phyloP scores from a whole-genome alignment of 2,888 invertebrate species.

The Lamproptera curius region DNA sequence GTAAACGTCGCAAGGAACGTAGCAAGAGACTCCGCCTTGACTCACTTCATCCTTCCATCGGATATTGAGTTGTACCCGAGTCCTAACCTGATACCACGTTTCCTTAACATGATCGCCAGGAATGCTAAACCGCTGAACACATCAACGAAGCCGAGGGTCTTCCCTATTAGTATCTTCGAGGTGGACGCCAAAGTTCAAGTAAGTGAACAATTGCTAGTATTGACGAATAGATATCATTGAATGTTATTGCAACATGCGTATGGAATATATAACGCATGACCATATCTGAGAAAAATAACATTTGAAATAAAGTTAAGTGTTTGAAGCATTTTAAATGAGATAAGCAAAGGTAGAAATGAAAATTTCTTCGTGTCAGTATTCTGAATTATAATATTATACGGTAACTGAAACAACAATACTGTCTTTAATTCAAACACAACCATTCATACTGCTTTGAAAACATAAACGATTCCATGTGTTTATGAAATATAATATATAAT shows the following conservation, averaged over 20 bases:
- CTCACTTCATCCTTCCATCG: slow-evolving; percentile 90
- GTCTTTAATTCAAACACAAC: no score
- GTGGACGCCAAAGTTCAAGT: slow-evolving; percentile 79
- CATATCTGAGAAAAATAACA: no score
- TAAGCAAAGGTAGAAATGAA: neutral
- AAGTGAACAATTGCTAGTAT: slow-evolving; percentile 31
- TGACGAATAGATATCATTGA: neutral
- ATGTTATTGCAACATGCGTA: neutral
- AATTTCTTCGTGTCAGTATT: neutral
- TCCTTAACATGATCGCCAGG: slow-evolving; percentile 90
- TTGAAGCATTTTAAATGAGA: neutral
- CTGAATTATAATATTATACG: neutral
- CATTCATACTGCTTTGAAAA: no score
- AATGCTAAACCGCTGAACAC: slow-evolving; percentile 81
- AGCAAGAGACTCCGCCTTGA: slow-evolving; percentile 89
- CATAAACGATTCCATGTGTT: no score
- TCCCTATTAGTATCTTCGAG: slow-evolving; percentile 93
- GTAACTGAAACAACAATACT: no score
- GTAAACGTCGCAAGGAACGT: slow-evolving; percentile 94
- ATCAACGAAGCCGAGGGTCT: slow-evolving; percentile 82
- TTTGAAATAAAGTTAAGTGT: no score
- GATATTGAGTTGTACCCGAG: slow-evolving; percentile 95
- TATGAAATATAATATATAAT: no score
- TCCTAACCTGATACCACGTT: slow-evolving; percentile 87
- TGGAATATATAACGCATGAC: no score